Base-by-base conservation (phyloP, 2,888 invertebrate genomes). In the Pristionchus exspectatus region DNA sequence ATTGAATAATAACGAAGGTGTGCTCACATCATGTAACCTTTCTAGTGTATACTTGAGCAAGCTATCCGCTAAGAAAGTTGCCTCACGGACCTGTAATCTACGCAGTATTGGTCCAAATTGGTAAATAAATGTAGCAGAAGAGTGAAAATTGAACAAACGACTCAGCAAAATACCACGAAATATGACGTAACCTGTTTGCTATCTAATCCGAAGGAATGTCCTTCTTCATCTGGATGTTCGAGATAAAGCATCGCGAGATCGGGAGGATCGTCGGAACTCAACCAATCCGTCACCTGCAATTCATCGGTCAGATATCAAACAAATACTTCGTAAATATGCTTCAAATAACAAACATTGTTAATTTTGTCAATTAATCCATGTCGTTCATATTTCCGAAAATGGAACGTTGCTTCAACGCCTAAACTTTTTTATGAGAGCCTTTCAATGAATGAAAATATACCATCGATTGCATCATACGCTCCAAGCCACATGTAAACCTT, bases 221-320 rank as follows among this genome's bases (percentile, higher is more conserved):
- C 87, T 10, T 12, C 30, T 21, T 24, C 27, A 50, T 87, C 87
- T 10, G 87, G 87, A 21, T 69, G 30, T 50, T 87, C 44, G 9
- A 87, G n/a, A 50, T 87, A 87, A 18, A 87, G n/a, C 87, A 87
- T 87, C 18, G 69, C 18, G 44, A 87, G 87, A 44, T 44, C 87
- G 16, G 87, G 87, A 87, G 87, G 87, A 69, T 38, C 38, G 24
- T 27, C 30, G 0, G 87, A 87, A 24, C 9, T 54, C 30, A 87
- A 30, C 87, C 69, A 66, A 21, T 87, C 69, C 5, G 24, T 44
- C 9, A 87, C 50, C 87, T 87, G 2, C n/a, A 81, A 44, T 44
- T 54, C 27, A 50, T 27, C 21, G 1, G 27, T 81, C 81, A 10
- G 4, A 44, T 9, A 44, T 44, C 9, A 7, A 50, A 50, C 10